Conservation (phyloP, 2,888 invertebrate species). For the Meloe dianella region DNA sequence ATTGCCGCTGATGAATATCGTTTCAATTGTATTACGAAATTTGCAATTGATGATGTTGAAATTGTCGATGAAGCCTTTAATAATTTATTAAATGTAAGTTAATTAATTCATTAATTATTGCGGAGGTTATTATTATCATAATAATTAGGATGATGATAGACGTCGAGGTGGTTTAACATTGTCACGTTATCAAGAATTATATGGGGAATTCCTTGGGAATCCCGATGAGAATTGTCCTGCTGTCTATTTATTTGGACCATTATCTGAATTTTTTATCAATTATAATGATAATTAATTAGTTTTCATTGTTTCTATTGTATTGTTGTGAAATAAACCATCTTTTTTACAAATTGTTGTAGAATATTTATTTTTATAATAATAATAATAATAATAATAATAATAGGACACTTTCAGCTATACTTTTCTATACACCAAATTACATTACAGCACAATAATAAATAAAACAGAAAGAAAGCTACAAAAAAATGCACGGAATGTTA, state of each 20-base stretch:
- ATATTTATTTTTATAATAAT: neutral
- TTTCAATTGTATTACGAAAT: slow-evolving; percentile 81
- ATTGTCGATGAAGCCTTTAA: slow-evolving; percentile 79
- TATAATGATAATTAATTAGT: slow-evolving; percentile 14
- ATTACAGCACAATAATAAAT: slow-evolving; percentile 1
- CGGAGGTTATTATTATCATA: too few species aligned
- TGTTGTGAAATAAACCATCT: neutral
- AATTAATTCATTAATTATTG: neutral
- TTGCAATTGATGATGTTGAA: slow-evolving; percentile 78
- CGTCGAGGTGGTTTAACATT: slow-evolving; percentile 78
- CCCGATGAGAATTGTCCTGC: slow-evolving; percentile 74
- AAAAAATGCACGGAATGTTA: neutral
- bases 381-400: neutral
- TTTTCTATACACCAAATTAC: slow-evolving; percentile 4
- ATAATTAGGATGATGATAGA: slow-evolving; percentile 78
- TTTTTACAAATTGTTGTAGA: slow-evolving; percentile 9
- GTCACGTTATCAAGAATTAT: slow-evolving; percentile 81
- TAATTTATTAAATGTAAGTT: slow-evolving; percentile 75
- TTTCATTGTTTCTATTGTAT: neutral
- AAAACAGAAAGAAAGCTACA: slow-evolving; percentile 3
- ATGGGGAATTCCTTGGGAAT: slow-evolving; percentile 82
- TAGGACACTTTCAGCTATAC: neutral
- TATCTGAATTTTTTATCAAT: slow-evolving; percentile 61
- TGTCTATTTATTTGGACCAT: slow-evolving; percentile 79
- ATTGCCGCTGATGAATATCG: slow-evolving; percentile 81